phyloP scores from a whole-genome alignment of 2,113 vertebrate genomes.

The Pteruthius melanotis region DNA sequence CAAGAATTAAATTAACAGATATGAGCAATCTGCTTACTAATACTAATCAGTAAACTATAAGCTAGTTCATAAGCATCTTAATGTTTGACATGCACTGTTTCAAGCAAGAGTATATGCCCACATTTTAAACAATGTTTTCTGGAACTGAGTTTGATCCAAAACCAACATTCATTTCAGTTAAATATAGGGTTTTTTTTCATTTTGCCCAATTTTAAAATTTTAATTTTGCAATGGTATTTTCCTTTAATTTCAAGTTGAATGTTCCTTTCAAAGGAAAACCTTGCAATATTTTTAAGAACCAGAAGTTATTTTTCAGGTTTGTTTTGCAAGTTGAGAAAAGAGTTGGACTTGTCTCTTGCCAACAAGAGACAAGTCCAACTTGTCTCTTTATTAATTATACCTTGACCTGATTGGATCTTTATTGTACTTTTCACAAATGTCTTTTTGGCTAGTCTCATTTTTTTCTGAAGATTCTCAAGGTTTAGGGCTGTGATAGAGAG shows the following conservation, averaged over 20 bases:
- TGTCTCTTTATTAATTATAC: neutral
- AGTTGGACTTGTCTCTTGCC: neutral
- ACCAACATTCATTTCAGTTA: neutral
- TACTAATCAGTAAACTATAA: neutral
- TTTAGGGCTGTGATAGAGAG: neutral
- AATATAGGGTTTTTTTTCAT: accelerated
- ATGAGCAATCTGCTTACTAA: neutral
- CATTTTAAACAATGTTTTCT: neutral
- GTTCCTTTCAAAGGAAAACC: neutral
- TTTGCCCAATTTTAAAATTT: neutral
- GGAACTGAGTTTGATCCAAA: neutral
- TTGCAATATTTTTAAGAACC: neutral
- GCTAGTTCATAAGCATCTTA: neutral
- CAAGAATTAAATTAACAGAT: neutral
- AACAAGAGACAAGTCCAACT: too few relatives aligned
- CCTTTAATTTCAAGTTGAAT: neutral
- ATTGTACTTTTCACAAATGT: neutral
- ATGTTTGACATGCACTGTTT: neutral
- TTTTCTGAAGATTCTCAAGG: neutral
- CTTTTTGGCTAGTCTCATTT: neutral
- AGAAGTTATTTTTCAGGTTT: neutral
- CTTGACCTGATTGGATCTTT: neutral
- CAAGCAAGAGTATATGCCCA: neutral
- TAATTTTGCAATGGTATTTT: neutral
- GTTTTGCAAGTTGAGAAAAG: neutral